These are phyloP conservation scores for Phrixothrix hirtus DNA, from an alignment of 2,888 invertebrate species.

Conservation along the genomic window DNA sequence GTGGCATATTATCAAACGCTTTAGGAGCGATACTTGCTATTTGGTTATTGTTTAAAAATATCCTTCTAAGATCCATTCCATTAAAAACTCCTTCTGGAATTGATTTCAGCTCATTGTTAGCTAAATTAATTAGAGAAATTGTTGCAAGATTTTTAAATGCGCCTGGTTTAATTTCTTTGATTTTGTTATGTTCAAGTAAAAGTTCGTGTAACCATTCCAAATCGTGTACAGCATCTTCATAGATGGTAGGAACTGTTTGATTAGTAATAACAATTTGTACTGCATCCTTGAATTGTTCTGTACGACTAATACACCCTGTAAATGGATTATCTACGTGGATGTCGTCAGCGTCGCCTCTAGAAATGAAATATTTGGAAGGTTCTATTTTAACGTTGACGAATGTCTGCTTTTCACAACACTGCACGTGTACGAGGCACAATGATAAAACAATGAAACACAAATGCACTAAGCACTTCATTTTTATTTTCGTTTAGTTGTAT, in stretches of 20 bases:
- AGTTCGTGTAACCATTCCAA: conserved; percentile 28
- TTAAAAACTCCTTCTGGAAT: conserved; percentile 27
- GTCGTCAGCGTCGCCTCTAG: conserved; percentile 9
- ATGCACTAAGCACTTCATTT: background rate
- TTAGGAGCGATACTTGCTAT: conserved; percentile 29
- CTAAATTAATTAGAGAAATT: conserved; percentile 9
- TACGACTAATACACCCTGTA: conserved; percentile 14
- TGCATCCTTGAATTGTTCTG: conserved; percentile 13
- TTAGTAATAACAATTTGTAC: conserved; percentile 13
- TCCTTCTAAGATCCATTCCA: conserved; percentile 7
- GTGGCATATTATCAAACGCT: conserved; percentile 42
- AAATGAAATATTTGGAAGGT: conserved; percentile 17
- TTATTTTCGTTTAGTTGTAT: no score
- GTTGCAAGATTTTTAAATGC: conserved; percentile 26
- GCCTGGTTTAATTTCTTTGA: conserved; percentile 24
- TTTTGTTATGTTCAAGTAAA: conserved; percentile 15
- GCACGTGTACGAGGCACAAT: conserved; percentile 1
- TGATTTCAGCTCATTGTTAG: conserved; percentile 10
- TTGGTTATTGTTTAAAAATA: conserved; percentile 11
- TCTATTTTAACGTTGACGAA: conserved; percentile 15
- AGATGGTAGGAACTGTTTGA: conserved; percentile 10
- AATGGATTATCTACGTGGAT: conserved; percentile 5
- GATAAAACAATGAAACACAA: background rate
- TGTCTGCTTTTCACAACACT: conserved; percentile 20
- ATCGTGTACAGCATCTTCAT: conserved; percentile 34